Conservation (phyloP, 1,140 invertebrate genomes). For the Drosophila tropicalis region DNA sequence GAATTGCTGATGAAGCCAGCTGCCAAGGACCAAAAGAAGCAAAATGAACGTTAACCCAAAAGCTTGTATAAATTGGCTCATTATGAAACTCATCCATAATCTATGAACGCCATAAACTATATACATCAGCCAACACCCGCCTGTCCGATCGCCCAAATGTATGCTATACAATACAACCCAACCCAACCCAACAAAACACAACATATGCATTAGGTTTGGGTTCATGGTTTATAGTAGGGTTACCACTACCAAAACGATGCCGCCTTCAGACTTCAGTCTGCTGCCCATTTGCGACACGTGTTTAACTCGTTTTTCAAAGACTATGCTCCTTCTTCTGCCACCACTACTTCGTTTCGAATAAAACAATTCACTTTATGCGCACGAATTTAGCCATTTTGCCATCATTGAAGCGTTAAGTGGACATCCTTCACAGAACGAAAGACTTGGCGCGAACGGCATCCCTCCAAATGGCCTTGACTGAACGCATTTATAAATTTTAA, state of each 20-base stretch:
- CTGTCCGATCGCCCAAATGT: slow-evolving; percentile 53
- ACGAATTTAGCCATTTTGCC: slow-evolving; percentile 76
- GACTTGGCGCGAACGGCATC: slow-evolving; percentile 30
- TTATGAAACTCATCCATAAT: slow-evolving; percentile 81
- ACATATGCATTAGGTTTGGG: slow-evolving; percentile 35
- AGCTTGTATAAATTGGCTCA: slow-evolving; percentile 81
- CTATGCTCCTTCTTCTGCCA: slow-evolving; percentile 17
- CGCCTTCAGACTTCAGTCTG: not conserved
- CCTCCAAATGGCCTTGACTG: slow-evolving; percentile 50
- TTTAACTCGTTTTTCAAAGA: slow-evolving; percentile 80
- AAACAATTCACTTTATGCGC: slow-evolving; percentile 80
- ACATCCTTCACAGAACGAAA: slow-evolving; percentile 15
- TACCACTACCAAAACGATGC: not conserved
- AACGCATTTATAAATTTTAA: slow-evolving; percentile 74
- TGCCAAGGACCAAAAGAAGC: slow-evolving; percentile 18
- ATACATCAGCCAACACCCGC: slow-evolving; percentile 16
- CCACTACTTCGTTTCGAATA: slow-evolving; percentile 43
- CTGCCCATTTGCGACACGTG: slow-evolving; percentile 75
- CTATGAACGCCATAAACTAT: slow-evolving; percentile 76
- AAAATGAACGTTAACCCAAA: slow-evolving; percentile 31
- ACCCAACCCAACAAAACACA: slow-evolving; percentile 3
- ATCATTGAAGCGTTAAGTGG: slow-evolving; percentile 71
- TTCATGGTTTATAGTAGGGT: slow-evolving; percentile 12
- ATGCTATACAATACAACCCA: slow-evolving; percentile 28
- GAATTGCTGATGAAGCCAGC: slow-evolving; percentile 65